Evolutionary conservation across 2,888 invertebrate genomes (phyloP), one percentile per base, ranked within the genome.

Genomic region (Ennomos erosarius): DNA sequence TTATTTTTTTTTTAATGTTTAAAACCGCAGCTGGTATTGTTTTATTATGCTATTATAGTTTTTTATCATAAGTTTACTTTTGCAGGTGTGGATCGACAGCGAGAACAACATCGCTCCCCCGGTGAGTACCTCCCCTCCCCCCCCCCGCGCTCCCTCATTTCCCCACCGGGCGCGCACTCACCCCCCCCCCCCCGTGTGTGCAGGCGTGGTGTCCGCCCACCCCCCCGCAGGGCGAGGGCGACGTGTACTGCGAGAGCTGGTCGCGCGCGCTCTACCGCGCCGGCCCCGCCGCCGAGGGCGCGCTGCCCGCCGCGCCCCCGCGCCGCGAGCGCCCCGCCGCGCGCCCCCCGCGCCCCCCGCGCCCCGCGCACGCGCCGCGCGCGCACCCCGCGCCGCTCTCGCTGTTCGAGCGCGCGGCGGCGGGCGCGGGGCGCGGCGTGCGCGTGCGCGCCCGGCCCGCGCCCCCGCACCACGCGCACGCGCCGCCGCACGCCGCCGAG

Each of bases 201-300:
- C 54, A 99, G 98, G 95, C 98, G 94, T 99, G 99, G 99, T 96
- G 97, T 71, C 99, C 99, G 54, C 99, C 99, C 57, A 99, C 99
- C 13, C 99, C 99, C 59, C 99, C 99, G 10, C 96, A 96, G 82
- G 97, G 97, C 83, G 98, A 98, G 76, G 96, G 96, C 79, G 99
- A 99, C 85, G 88, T 98, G 57, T 98, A 98, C 92, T 95, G 98
- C 70, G 99, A 99, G 84, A 94, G 95, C 71, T 95, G 97, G 62
- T 90, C 98, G 84, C 94, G 96, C 63, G 97, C 97, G 80, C 94
- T 99, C 64, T 99, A 99, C 89, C 97, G 98, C 62, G 90, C 94
- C 70, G 92, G 89, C 13, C 74, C 87, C 75, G 97, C 96, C 94
- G 92, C 96, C 9, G 98, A 92, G 97, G 3, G 65, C 77, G 85